Percentiles rank a stretch among this genome's conserved stretches.
Evolutionary conservation across 35 echinoderm and acorn worm genomes (phyloP).

Genomic region (Chiridota heheva): DNA sequence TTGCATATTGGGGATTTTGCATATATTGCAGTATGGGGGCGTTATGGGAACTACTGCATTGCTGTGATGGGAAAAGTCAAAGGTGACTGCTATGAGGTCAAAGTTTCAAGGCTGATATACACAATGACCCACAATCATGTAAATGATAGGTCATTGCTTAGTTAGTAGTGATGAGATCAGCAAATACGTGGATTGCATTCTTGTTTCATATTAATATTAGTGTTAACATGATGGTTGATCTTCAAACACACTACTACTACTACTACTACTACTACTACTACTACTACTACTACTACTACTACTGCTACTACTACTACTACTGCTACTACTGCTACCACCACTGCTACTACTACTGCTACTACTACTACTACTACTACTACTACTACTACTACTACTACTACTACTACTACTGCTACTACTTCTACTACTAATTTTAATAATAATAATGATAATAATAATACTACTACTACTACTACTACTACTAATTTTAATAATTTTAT

Average conservation of each 20-base stretch:
- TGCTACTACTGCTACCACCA: not conserved
- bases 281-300: slow-evolving; percentile 6
- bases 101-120: no score
- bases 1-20: no score
- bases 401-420: slow-evolving; percentile 1
- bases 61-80: no score
- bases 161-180: not conserved
- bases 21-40: no score
- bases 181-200: no score
- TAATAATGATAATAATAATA: no score
- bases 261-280: slow-evolving; percentile 6
- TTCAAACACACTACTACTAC: no score
- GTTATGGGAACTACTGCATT: no score
- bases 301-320: slow-evolving; percentile 7
- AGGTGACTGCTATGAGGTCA: not conserved
- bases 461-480: no score
- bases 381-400: slow-evolving; percentile 10
- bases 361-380: slow-evolving; percentile 10
- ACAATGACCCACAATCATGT: not conserved
- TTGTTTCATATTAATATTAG: no score
- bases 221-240: no score
- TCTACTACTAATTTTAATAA: no score
- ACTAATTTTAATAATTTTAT: not conserved
- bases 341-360: slow-evolving; percentile 3
- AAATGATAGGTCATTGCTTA: not conserved